Evolutionary conservation across 2,888 invertebrate species (phyloP), one percentile per base, ranked within the genome.

Genomic region (Eristalis intricaria): DNA sequence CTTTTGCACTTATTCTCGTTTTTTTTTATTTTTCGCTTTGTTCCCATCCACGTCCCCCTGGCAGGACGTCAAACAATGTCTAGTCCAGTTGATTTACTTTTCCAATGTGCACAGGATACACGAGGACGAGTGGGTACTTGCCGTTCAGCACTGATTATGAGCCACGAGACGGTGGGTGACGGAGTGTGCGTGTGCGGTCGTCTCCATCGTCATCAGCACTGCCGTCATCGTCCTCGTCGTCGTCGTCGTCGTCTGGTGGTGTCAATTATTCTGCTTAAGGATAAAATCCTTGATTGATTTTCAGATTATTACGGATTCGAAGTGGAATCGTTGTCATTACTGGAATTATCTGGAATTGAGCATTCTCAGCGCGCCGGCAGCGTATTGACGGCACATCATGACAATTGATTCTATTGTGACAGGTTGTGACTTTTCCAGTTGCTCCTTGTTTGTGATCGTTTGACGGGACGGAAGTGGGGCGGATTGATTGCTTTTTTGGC

Each of bases 241-340:
- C 50, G 19, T 19, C 43, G n/a, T 60, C 22, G 32, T 50, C 35
- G 75, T 70, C 69, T 73, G 58, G 13, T 79, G 69, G 80, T 84
- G 87, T 87, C 84, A 87, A 75, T 87, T 87, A 87, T 80, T 69
- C 84, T 84, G 76, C 73, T 76, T 68, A 40, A 69, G 68, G 75
- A 79, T 70, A 80, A 76, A 76, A 73, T 80, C 73, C 71, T 50
- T 81, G 88, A 88, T 84, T 88, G 88, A 84, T 88, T 80, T 88
- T 32, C 69, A 77, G 88, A 80, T 80, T 88, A 88, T 88, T 76
- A 81, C 77, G 88, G 84, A 77, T 84, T 88, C 63, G 56, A 77
- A 78, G 77, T 77, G 80, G 84, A 84, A 81, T 84, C 84, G 84
- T 84, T 84, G 84, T 84, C 80, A 66, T 80, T 80, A 68, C 74